Base-by-base conservation (phyloP, 2,113 vertebrate genomes). In the Ctenodactylus gundi region DNA sequence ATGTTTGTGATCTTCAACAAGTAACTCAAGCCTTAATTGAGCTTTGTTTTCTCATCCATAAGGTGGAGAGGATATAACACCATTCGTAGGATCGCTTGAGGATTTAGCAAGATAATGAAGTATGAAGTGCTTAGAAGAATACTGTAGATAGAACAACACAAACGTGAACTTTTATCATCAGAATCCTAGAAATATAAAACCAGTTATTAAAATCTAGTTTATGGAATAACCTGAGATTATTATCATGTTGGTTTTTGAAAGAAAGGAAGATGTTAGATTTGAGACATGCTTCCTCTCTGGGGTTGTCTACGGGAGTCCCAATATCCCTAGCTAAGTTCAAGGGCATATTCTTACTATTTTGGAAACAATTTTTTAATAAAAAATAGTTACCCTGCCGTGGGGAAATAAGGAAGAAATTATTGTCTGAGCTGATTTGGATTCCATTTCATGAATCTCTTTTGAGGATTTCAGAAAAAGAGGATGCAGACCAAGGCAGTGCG, bases 341-440 rank as follows among this genome's bases (percentile, higher is more conserved):
- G 80, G 34, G 15, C 36, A 4, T 67, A 57, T 8, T 82, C 70
- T 85, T n/a, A n/a, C 78, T 60, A 49, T 12, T 25, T 57, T 85
- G 55, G 72, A 91, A 84, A 70, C 77, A 90, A 34, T 77, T 87
- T 49, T 90, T 80, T 81, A 80, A 92, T n/a, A 78, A 93, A 94
- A 95, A 83, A n/a, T 6, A 49, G 23, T 44, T 27, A 41, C 10
- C 57, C 49, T 49, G 21, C 83, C 29, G 70, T 18, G 39, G 86
- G 89, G 91, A 95, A 95, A 94, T 93, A 90, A 85, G 72, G 73
- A 77, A 93, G 82, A 88, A 92, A 94, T 73, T 20, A 81, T 46
- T 93, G 73, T 76, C 41, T 72, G 90, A 75, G n/a, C 64, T 41
- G 39, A 7, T 94, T 70, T 89, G 94, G 94, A 70, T 85, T 91